phyloP scores from a whole-genome alignment of 2,113 vertebrate genomes.

The Athene cunicularia region DNA sequence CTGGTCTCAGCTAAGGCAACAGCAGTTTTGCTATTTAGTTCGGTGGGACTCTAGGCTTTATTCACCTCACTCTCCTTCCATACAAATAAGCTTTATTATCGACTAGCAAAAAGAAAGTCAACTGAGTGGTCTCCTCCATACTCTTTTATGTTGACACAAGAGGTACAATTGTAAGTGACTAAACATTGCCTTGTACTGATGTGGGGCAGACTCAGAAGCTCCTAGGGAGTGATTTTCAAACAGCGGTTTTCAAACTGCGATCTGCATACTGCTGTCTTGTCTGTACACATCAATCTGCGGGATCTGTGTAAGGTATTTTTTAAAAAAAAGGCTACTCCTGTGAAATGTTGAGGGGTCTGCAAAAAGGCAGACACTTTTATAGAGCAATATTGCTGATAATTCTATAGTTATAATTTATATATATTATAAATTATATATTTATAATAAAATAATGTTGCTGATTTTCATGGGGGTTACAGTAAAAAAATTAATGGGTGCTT shows the following conservation, averaged over 20 bases:
- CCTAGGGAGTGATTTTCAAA: too few relatives aligned
- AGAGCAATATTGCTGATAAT: not conserved
- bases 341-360: not conserved
- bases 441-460: not conserved
- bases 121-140: too few relatives aligned
- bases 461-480: not conserved
- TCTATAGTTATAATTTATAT: too few relatives aligned
- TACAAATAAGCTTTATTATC: not conserved
- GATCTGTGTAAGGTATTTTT: not conserved
- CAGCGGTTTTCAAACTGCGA: too few relatives aligned
- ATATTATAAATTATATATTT: too few relatives aligned
- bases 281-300: not conserved
- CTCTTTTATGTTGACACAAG: not conserved
- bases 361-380: not conserved
- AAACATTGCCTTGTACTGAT: too few relatives aligned
- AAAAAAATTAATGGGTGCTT: not conserved
- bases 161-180: not conserved
- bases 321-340: too few relatives aligned
- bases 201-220: not conserved
- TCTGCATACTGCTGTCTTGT: too few relatives aligned
- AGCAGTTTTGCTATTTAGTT: not conserved
- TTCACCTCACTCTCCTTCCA: not conserved
- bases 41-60: not conserved
- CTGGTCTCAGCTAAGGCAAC: not conserved
- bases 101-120: not conserved